These are phyloP conservation scores for Drosophila longiperda DNA, from an alignment of 2,888 invertebrate genomes.

Conservation along the genomic window DNA sequence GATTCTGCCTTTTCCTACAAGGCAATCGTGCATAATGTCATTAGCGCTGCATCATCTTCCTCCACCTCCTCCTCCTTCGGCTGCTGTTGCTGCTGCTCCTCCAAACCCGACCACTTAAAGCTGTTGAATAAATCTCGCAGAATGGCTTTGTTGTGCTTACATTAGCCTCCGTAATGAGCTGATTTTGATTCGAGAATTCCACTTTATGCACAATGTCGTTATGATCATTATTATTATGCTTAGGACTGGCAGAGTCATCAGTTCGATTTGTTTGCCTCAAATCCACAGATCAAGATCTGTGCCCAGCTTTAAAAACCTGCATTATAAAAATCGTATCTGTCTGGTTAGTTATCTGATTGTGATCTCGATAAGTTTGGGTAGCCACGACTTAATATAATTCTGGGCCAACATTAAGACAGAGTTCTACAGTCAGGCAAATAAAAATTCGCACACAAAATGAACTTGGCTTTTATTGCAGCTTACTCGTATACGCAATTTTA, in stretches of 20 bases:
- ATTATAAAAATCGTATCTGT: slow-evolving; percentile 12
- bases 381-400: neutral
- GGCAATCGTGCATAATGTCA: slow-evolving; percentile 72
- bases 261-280: slow-evolving; percentile 17
- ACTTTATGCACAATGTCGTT: slow-evolving; percentile 64
- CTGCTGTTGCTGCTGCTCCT: neutral
- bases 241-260: slow-evolving; percentile 58
- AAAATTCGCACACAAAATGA: neutral
- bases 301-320: slow-evolving; percentile 32
- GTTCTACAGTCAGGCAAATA: neutral
- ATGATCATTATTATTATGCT: slow-evolving; percentile 51
- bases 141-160: slow-evolving; percentile 82
- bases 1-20: slow-evolving; percentile 34
- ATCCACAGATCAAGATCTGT: neutral
- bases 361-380: slow-evolving; percentile 22
- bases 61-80: slow-evolving; percentile 21
- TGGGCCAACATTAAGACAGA: neutral
- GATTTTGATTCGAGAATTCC: slow-evolving; percentile 76
- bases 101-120: slow-evolving; percentile 52
- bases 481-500: neutral
- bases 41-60: slow-evolving; percentile 79
- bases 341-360: slow-evolving; percentile 20
- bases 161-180: slow-evolving; percentile 82
- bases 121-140: slow-evolving; percentile 74
- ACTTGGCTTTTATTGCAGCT: neutral